Conservation (phyloP, 1,140 invertebrate genomes). For the Aphaenogaster ashmeadi region DNA sequence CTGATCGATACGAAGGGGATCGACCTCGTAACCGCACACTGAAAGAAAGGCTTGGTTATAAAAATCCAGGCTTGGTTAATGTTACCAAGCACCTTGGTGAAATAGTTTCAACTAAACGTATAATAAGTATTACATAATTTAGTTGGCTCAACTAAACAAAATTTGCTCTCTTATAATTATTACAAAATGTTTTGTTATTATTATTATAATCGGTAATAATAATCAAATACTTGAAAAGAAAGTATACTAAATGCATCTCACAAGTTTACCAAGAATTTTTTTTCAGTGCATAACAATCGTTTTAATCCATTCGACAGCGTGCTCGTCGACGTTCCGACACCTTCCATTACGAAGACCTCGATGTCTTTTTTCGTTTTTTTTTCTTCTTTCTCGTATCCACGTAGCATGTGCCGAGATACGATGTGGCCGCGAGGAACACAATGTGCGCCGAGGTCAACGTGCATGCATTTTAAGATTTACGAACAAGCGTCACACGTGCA, state of each 20-base stretch:
- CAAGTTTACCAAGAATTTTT: too few relatives aligned
- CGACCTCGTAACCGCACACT: not conserved
- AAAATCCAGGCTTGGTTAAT: too few relatives aligned
- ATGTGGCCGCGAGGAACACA: slow-evolving; percentile 4
- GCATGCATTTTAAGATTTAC: slow-evolving; percentile 41
- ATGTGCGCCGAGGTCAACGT: slow-evolving; percentile 30
- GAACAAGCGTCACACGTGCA: slow-evolving; percentile 18
- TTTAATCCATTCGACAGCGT: slow-evolving; percentile 20
- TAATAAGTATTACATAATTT: too few relatives aligned
- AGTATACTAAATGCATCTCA: too few relatives aligned
- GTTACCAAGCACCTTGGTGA: too few relatives aligned
- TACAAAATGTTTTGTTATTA: too few relatives aligned
- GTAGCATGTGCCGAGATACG: not conserved
- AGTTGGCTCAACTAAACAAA: too few relatives aligned
- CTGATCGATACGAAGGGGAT: slow-evolving; percentile 15
- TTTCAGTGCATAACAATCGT: not conserved
- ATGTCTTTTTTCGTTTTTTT: slow-evolving; percentile 16
- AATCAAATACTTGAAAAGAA: too few relatives aligned
- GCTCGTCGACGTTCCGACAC: slow-evolving; percentile 34
- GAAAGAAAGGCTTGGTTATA: too few relatives aligned
- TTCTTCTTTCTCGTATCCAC: not conserved
- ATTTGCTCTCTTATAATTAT: too few relatives aligned
- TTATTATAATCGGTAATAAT: too few relatives aligned
- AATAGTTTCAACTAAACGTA: too few relatives aligned
- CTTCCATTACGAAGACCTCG: not conserved